These are phyloP conservation scores for Carpatolechia fugitivella DNA, from an alignment of 2,888 invertebrate species.

Conservation along the genomic window DNA sequence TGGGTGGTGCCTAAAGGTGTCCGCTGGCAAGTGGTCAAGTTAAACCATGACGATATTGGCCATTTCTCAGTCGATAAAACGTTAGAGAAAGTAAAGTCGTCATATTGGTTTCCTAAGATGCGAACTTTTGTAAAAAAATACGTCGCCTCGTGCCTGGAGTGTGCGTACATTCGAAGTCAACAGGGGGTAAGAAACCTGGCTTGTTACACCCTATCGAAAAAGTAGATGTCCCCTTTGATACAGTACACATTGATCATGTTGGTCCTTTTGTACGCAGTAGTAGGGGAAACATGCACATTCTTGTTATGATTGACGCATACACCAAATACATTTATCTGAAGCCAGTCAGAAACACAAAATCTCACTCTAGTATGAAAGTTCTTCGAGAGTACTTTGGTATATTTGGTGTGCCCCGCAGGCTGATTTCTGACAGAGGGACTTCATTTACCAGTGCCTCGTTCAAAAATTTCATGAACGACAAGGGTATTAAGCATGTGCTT, in stretches of 20 bases:
- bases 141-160: slow-evolving; percentile 21
- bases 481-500: slow-evolving; percentile 27
- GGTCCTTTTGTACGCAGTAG: too few species aligned
- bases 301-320: slow-evolving; percentile 11
- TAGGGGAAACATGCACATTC: slow-evolving; percentile 10
- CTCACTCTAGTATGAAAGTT: not conserved
- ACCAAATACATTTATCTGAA: slow-evolving; percentile 13
- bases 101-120: slow-evolving; percentile 25
- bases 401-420: slow-evolving; percentile 5
- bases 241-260: too few species aligned
- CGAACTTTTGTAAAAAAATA: slow-evolving; percentile 19
- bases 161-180: slow-evolving; percentile 21
- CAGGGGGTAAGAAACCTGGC: slow-evolving; percentile 17
- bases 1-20: too few species aligned
- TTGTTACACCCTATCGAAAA: slow-evolving; percentile 13
- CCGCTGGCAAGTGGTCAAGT: too few species aligned
- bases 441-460: slow-evolving; percentile 45
- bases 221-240: too few species aligned
- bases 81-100: slow-evolving; percentile 14
- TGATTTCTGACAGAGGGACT: slow-evolving; percentile 26
- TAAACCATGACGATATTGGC: slow-evolving; percentile 21
- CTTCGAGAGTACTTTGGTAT: too few species aligned
- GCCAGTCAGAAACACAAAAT: slow-evolving; percentile 4
- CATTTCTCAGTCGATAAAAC: slow-evolving; percentile 22
- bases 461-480: slow-evolving; percentile 31